These are phyloP conservation scores for Crocallis elinguaria DNA, from an alignment of 2,888 invertebrate genomes.

Conservation along the genomic window DNA sequence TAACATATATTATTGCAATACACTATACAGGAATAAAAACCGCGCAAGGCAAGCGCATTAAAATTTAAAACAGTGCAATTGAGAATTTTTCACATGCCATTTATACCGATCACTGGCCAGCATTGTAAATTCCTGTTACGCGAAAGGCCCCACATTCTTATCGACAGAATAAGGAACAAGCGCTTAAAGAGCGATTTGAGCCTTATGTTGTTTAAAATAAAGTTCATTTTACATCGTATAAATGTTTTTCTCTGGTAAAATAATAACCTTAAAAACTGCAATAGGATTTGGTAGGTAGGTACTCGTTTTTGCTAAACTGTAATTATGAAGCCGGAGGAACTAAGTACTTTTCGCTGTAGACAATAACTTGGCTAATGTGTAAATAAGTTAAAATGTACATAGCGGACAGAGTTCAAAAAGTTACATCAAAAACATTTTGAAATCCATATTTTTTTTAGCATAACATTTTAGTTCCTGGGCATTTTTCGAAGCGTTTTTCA, in stretches of 20 bases:
- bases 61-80: no score
- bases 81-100: background rate
- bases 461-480: no score
- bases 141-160: constrained; percentile 15
- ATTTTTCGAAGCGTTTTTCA: no score
- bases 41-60: no score
- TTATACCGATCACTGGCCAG: background rate
- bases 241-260: background rate
- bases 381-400: background rate
- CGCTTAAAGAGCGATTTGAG: constrained; percentile 16
- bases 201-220: constrained; percentile 15
- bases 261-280: constrained; percentile 3
- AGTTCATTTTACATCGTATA: constrained; percentile 8
- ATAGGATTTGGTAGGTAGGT: constrained; percentile 5
- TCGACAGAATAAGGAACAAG: constrained; percentile 11
- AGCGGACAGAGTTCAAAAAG: no score
- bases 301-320: constrained; percentile 1
- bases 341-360: background rate
- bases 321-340: background rate
- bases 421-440: no score
- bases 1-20: no score
- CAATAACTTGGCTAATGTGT: background rate
- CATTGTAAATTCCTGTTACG: constrained; percentile 16
- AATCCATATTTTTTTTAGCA: no score
- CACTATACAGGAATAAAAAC: no score